A percentile compares a stretch with the other conserved stretches of the same genome.
These are phyloP conservation scores for Phodopus roborovskii DNA, from an alignment of 2,113 vertebrate species.

Conservation along the genomic window DNA sequence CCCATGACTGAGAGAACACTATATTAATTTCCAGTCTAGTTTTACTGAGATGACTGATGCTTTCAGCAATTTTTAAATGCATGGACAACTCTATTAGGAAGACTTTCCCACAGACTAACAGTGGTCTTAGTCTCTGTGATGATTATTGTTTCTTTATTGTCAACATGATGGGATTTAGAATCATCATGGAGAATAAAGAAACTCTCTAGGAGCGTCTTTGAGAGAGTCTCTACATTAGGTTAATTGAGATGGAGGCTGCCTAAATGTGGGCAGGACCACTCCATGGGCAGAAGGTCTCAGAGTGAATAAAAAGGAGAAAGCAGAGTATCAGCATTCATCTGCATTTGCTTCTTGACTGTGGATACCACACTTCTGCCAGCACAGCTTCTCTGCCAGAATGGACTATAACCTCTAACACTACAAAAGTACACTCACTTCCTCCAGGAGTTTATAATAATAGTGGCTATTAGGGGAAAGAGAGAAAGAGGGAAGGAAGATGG, in stretches of 20 bases:
- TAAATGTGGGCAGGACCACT: neutral
- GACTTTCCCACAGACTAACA: neutral
- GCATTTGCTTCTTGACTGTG: neutral
- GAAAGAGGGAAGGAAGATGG: neutral
- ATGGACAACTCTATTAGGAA: neutral
- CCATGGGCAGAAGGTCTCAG: neutral
- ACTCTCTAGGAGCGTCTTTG: neutral
- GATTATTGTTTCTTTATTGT: neutral
- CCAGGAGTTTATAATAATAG: neutral
- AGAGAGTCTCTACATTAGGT: neutral
- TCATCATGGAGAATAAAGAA: neutral
- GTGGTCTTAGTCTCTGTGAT: neutral
- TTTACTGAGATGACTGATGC: conserved; percentile 70
- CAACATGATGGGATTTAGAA: neutral
- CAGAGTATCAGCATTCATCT: neutral
- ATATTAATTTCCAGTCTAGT: conserved; percentile 53
- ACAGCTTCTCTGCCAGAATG: neutral
- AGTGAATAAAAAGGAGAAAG: neutral
- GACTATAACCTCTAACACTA: neutral
- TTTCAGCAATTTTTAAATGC: conserved; percentile 57
- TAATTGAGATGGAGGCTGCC: neutral
- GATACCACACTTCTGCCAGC: too few species aligned
- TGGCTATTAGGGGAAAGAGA: neutral
- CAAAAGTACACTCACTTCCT: too few species aligned
- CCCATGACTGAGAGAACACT: conserved; percentile 11